Base-by-base conservation (phyloP, 2,113 vertebrate genomes). In the Struthio camelus region DNA sequence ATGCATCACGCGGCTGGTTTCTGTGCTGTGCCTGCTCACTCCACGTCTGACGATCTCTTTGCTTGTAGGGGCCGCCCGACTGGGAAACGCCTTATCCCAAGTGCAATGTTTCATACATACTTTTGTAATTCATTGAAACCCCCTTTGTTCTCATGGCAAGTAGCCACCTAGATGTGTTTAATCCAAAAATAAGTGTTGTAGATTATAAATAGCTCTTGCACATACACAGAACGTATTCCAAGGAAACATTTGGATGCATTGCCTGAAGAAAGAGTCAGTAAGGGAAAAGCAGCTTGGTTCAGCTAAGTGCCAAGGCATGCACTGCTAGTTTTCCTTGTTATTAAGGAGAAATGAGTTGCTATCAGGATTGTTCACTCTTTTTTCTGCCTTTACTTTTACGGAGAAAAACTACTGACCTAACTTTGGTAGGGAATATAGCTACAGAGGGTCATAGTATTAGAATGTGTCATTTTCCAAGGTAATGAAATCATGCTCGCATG, bases 121-220 rank as follows among this genome's bases (percentile, higher is more conserved):
- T 92, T 85, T 54, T 94, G 81, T 48, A 94, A 76, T 65, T 77
- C 81, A 53, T 11, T 66, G 62, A 94, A 85, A 53, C 40, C 34
- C 78, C 38, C 76, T 91, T 90, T 89, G 83, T 78, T 92, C 56
- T 85, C 2, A 0, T 95, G 97, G 93, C 97, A 97, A 92, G 61
- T 66, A 83, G 91, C 92, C 94, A 70, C 88, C 58, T 96, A 67
- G 59, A 89, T 78, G 80, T 82, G 70, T 77, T 96, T 94, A 38
- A 87, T 94, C 85, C 93, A 96, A 95, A 96, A 95, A 93, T 71
- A 89, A 95, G 83, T 87, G 85, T 86, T 89, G 89, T 82, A 59
- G 93, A 96, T 97, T 98, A 97, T 96, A 97, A 97, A 97, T 97
- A 97, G 83, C 92, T 94, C 67, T 61, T 44, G 75, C 34, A 32